Evolutionary conservation across 2,113 vertebrate species (phyloP).

Genomic region (Serinus canaria): DNA sequence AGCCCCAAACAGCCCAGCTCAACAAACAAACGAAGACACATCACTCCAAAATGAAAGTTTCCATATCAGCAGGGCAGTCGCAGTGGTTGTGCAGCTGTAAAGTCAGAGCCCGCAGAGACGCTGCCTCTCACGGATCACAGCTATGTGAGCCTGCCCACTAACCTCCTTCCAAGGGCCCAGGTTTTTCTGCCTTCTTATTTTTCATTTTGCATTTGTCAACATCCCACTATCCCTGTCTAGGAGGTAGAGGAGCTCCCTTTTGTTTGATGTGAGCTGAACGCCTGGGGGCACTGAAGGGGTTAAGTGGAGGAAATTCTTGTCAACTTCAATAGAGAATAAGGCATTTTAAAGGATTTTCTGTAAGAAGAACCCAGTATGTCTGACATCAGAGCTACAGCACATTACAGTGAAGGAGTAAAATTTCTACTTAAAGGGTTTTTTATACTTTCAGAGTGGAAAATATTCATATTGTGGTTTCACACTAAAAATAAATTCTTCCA

Average conservation of each 20-base stretch:
- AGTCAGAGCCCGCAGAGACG: background rate
- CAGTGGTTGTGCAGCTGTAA: background rate
- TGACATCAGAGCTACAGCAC: constrained; percentile 43
- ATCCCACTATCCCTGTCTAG: background rate
- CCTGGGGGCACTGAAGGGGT: constrained; percentile 19
- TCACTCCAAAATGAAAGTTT: background rate
- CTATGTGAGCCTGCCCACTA: background rate
- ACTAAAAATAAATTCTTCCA: constrained; percentile 61
- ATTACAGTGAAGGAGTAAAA: constrained; percentile 22
- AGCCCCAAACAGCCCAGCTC: background rate
- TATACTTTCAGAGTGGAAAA: constrained; percentile 52
- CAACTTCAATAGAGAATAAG: constrained; percentile 37
- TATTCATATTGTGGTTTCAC: constrained; percentile 52
- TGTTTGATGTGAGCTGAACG: constrained; percentile 6
- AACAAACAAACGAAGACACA: background rate
- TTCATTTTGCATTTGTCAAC: constrained; percentile 39
- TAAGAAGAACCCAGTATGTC: constrained; percentile 18
- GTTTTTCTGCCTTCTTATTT: background rate
- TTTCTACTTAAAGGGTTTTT: constrained; percentile 49
- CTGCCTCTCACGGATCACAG: background rate
- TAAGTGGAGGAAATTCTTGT: constrained; percentile 56
- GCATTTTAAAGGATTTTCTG: constrained; percentile 46
- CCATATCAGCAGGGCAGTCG: rapidly evolving
- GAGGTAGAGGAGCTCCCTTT: constrained; percentile 1
- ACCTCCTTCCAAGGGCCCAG: background rate